A percentile compares a stretch with the other conserved stretches of the same genome.
Conservation (phyloP, 2,888 invertebrate genomes). For the Pachliopta kotzebuea region DNA sequence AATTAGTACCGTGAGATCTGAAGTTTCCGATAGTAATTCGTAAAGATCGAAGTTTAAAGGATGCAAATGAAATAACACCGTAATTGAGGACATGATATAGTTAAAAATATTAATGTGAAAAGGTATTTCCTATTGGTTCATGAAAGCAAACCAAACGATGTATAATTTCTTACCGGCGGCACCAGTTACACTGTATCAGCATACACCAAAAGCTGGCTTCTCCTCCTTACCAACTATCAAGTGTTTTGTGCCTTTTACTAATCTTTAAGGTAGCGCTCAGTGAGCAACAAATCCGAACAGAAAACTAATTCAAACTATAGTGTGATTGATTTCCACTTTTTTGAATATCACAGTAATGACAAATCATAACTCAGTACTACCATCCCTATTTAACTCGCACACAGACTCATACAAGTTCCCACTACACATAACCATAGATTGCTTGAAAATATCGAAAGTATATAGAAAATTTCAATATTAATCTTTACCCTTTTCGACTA, state of each 20-base stretch:
- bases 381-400: conserved; percentile 46
- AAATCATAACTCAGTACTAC: conserved; percentile 58
- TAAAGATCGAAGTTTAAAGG: conserved; percentile 59
- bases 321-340: conserved; percentile 57
- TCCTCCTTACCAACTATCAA: conserved; percentile 59
- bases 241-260: conserved; percentile 65
- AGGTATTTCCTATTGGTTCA: conserved; percentile 79
- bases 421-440: conserved; percentile 39
- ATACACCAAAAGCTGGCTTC: conserved; percentile 76
- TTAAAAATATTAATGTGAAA: conserved; percentile 79
- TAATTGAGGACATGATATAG: conserved; percentile 79
- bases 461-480: neutral
- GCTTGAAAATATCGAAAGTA: neutral
- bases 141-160: conserved; percentile 64
- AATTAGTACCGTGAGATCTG: conserved; percentile 74
- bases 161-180: conserved; percentile 64
- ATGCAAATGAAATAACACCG: conserved; percentile 74
- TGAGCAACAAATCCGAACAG: conserved; percentile 45
- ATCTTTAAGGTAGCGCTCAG: conserved; percentile 52
- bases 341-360: conserved; percentile 74
- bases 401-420: conserved; percentile 48
- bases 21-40: conserved; percentile 67
- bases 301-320: conserved; percentile 54
- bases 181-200: conserved; percentile 59
- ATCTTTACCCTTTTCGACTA: neutral